Base-by-base conservation (phyloP, 2,113 vertebrate genomes). In the Proteles cristata region DNA sequence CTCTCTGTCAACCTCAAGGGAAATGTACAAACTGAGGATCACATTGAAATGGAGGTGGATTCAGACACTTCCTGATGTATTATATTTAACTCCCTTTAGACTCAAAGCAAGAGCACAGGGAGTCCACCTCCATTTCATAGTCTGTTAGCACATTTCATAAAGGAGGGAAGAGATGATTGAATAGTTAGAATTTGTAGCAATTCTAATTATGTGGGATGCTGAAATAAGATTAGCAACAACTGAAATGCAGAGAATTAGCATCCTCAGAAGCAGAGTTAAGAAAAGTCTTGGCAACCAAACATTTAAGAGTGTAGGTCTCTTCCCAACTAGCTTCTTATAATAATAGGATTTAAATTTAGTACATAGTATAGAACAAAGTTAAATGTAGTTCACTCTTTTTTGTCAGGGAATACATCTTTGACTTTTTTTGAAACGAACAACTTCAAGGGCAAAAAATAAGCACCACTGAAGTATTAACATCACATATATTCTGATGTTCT, bases 21-120 rank as follows among this genome's bases (percentile, higher is more conserved):
- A 86, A 89, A 95, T 92, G 9, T 92, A 85, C 61, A 48, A 68
- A 76, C 10, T 25, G 48, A 88, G 33, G 65, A 92, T 92, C 79
- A 88, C 63, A 50, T 2, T 89, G 74, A 90, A 88, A 93, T 25
- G 31, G 31, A 96, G 25, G 31, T 83, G 48, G 71, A 66, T 77
- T 87, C 79, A 84, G 71, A 82, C 53, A 77, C 63, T 96, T 96
- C 65, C 88, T 87, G 87, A 48, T 26, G 33, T 88, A 95, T 87
- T 93, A 94, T 63, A 95, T 96, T 96, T 96, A 80, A 97, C 71
- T 94, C 97, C 33, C 81, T 95, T 93, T 90, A 81, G 66, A 93
- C 73, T 82, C 58, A 96, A 93, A 90, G 43, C 43, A 96, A 39
- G 68, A 92, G 68, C 81, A 80, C 39, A 69, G 71, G 61, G 26